These are phyloP conservation scores for Pterois miles DNA, from an alignment of 2,797 vertebrate genomes.

Conservation along the genomic window DNA sequence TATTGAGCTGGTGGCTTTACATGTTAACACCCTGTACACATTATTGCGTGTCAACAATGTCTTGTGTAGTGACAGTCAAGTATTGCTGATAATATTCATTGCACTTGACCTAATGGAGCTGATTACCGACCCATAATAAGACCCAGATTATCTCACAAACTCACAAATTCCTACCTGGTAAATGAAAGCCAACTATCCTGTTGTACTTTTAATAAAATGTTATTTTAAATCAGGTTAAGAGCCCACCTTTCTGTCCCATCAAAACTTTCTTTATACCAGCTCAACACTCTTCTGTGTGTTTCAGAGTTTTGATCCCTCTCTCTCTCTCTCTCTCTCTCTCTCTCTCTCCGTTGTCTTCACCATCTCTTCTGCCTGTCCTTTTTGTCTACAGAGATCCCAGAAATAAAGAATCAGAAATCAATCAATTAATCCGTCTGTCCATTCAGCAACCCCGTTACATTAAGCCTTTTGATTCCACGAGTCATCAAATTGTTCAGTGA, in stretches of 20 bases:
- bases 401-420: constrained; percentile 8
- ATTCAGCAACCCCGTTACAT: background rate
- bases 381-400: background rate
- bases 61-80: background rate
- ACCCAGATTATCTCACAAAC: constrained; percentile 19
- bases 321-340: too few relatives aligned
- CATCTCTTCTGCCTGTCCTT: background rate
- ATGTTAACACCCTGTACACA: background rate
- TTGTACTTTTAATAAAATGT: background rate
- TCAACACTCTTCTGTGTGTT: background rate
- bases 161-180: background rate
- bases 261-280: background rate
- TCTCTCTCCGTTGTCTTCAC: background rate
- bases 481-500: background rate
- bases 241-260: background rate
- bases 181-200: too few relatives aligned
- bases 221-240: background rate
- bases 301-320: background rate
- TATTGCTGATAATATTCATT: constrained; percentile 2
- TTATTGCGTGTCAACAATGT: constrained; percentile 16
- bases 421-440: background rate
- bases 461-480: constrained; percentile 1
- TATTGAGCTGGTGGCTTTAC: constrained; percentile 23
- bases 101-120: constrained; percentile 6
- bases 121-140: background rate